Evolutionary conservation across 2,113 vertebrate species (phyloP), one percentile per base, ranked within the genome.

Genomic region (Passer domesticus): DNA sequence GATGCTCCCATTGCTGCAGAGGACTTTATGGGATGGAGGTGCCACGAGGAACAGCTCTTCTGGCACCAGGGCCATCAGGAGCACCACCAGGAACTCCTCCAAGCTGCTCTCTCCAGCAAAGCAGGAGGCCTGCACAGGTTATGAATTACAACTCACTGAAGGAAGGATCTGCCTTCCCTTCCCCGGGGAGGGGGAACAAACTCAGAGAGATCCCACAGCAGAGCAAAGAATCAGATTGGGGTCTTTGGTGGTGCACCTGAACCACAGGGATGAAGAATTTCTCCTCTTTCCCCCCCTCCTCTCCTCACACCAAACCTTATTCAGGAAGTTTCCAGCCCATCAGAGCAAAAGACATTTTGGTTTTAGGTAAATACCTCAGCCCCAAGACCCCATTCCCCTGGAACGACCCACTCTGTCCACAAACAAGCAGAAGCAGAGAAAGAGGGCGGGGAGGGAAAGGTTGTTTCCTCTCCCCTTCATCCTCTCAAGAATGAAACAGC

Each of bases 401-500:
- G 41, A 84, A 53, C 12, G 41, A 20, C 47, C 13, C 60, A 6
- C 58, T 64, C 52, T 30, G 33, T 2, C 47, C 8, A 1, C 62
- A 44, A 81, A 59, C 0, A 0, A 78, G 60, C n/a, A 25, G 47
- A 14, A 20, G 17, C 39, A 33, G 64, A 83, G 50, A 19, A 66
- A 25, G 27, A 41, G 67, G 63, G 82, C 0, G 0, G 49, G n/a
- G 53, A 79, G 43, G 83, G 64, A 41, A 89, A 93, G 73, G 68
- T 52, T 83, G 92, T 93, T 94, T 94, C 93, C 88, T 93, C 86
- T 81, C 41, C 55, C 90, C 95, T 96, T 96, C 96, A 97, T 97
- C 96, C 95, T 90, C 96, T 97, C 92, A 97, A 96, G 96, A 97
- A 97, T 96, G 96, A 96, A 95, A 68, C 80, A 47, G 66, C 94